Evolutionary conservation across 2,113 vertebrate species (phyloP).

Genomic region (Aix galericulata): DNA sequence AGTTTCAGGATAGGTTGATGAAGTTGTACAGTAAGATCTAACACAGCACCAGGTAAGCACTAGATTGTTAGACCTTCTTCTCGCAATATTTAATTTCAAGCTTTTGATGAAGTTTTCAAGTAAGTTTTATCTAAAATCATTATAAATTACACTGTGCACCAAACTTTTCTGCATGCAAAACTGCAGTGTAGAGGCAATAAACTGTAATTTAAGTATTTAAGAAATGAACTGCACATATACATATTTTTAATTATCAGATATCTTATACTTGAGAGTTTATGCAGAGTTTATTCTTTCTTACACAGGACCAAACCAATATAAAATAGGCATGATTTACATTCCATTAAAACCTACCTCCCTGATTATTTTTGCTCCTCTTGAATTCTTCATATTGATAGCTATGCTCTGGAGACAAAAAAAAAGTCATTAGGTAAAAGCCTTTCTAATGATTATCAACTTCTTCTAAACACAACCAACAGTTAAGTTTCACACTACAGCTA

Average conservation of each 20-base stretch:
- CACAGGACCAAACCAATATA: neutral
- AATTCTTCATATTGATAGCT: constrained; percentile 90
- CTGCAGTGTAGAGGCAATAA: neutral
- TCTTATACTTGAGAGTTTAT: neutral
- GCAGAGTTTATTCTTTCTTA: neutral
- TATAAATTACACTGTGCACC: neutral
- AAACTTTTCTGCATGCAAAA: neutral
- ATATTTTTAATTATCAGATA: neutral
- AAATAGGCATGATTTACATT: neutral
- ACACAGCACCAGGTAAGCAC: neutral
- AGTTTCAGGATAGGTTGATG: neutral
- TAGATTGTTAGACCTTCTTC: neutral
- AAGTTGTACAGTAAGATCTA: neutral
- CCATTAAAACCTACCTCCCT: constrained; percentile 80
- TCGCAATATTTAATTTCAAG: neutral
- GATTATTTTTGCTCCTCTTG: constrained; percentile 83
- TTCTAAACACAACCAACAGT: neutral
- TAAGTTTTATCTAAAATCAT: neutral
- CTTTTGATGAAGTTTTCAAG: neutral
- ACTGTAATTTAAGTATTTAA: neutral
- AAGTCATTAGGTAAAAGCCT: neutral
- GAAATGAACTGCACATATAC: neutral
- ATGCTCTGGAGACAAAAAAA: constrained; percentile 84
- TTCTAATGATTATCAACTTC: neutral
- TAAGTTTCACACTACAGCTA: neutral